Percentiles rank a stretch among this genome's conserved stretches.
These are phyloP conservation scores for Otis tarda DNA, from an alignment of 2,113 vertebrate species.

Conservation along the genomic window DNA sequence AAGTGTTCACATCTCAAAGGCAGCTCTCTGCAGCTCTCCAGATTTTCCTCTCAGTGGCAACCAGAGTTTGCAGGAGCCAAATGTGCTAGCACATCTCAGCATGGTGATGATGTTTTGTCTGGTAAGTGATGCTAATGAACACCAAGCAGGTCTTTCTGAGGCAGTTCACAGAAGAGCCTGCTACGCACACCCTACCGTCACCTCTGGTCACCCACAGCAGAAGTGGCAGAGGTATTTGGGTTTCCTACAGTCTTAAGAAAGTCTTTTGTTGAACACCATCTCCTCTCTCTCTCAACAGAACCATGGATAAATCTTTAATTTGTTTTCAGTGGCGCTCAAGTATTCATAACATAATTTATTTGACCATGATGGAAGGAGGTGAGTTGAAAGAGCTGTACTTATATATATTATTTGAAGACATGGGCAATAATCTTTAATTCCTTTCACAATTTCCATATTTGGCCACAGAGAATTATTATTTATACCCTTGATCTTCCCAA, in stretches of 20 bases:
- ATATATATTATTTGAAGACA: neutral
- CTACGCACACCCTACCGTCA: neutral
- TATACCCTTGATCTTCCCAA: neutral
- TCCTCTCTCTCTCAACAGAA: neutral
- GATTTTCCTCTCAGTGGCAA: neutral
- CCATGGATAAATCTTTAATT: neutral
- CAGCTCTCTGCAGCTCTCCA: neutral
- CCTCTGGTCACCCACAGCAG: neutral
- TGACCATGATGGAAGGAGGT: neutral
- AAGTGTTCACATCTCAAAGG: neutral
- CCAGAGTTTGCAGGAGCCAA: neutral
- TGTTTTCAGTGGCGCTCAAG: neutral
- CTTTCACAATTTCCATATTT: neutral
- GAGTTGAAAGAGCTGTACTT: neutral
- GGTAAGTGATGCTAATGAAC: neutral
- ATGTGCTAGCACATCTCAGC: neutral
- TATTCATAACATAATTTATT: neutral
- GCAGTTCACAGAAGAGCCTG: neutral
- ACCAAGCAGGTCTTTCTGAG: neutral
- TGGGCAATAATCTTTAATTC: neutral
- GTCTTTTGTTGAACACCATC: rapidly evolving
- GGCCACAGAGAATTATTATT: neutral
- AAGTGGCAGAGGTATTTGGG: neutral
- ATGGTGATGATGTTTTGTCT: neutral
- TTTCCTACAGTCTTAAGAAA: neutral